These are phyloP conservation scores for Sorex araneus DNA, from an alignment of 2,113 vertebrate species.

Conservation along the genomic window DNA sequence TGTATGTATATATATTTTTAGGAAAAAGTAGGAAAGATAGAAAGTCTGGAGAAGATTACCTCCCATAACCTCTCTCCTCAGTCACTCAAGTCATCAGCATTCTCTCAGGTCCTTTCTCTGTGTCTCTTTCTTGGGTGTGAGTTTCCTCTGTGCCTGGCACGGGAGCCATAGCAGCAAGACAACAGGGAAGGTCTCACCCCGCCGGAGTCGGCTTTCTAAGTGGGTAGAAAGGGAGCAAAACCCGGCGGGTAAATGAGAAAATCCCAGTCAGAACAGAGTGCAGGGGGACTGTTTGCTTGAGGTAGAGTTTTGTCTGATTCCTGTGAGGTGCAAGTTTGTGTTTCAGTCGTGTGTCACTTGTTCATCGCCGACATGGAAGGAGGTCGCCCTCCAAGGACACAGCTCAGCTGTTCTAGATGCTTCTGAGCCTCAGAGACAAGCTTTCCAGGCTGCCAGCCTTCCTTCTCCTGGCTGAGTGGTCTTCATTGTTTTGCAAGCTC, in stretches of 20 bases:
- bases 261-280: neutral
- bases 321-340: neutral
- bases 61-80: too few relatives aligned
- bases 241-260: neutral
- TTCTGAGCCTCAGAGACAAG: neutral
- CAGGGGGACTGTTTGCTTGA: rapidly evolving
- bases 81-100: too few relatives aligned
- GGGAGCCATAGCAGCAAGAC: neutral
- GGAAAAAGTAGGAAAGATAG: too few relatives aligned
- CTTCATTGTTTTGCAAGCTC: neutral
- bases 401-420: neutral
- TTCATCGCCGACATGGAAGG: neutral
- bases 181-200: neutral
- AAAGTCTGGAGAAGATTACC: too few relatives aligned
- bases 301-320: neutral
- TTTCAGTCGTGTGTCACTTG: neutral
- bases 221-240: neutral
- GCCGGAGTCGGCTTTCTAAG: neutral
- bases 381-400: neutral
- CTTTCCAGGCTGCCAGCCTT: neutral
- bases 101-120: conserved; percentile 1
- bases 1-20: too few relatives aligned
- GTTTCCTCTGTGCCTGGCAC: neutral
- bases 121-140: neutral
- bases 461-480: neutral